These are phyloP conservation scores for Holcopasites calliopsidis DNA, from an alignment of 1,140 invertebrate genomes.

Conservation along the genomic window DNA sequence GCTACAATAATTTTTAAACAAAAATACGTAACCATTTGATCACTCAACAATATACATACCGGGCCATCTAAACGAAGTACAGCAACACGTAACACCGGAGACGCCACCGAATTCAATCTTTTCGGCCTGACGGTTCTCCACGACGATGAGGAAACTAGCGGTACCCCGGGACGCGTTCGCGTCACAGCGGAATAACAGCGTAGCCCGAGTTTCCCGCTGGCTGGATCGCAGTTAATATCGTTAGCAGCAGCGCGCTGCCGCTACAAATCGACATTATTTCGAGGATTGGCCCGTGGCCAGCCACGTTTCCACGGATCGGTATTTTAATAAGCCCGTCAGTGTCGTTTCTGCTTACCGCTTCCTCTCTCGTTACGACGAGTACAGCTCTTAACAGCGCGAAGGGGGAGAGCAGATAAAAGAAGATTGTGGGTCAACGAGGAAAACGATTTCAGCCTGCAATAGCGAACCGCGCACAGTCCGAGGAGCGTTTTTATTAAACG, in stretches of 20 bases:
- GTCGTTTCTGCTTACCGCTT: background rate
- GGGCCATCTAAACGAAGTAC: background rate
- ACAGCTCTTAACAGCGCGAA: constrained; percentile 8
- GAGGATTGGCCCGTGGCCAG: constrained; percentile 53
- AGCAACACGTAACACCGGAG: background rate
- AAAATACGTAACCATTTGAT: no score
- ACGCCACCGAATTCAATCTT: background rate
- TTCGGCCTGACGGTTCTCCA: background rate
- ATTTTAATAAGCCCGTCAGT: constrained; percentile 53
- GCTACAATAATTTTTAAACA: no score
- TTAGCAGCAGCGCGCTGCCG: constrained; percentile 1
- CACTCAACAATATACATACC: no score
- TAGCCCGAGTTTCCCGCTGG: background rate
- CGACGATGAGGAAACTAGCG: background rate
- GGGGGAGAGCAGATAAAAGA: background rate
- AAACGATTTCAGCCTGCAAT: background rate
- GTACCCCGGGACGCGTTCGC: background rate
- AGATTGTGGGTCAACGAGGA: background rate
- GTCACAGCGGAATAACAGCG: constrained; percentile 4
- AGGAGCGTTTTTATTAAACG: constrained; percentile 18
- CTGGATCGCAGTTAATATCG: constrained; percentile 25
- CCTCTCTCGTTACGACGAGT: background rate
- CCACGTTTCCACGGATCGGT: constrained; percentile 49
- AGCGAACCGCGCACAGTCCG: background rate
- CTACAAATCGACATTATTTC: constrained; percentile 58